These are phyloP conservation scores for Hylomyscus alleni DNA, from an alignment of 2,797 vertebrate genomes.

Conservation along the genomic window DNA sequence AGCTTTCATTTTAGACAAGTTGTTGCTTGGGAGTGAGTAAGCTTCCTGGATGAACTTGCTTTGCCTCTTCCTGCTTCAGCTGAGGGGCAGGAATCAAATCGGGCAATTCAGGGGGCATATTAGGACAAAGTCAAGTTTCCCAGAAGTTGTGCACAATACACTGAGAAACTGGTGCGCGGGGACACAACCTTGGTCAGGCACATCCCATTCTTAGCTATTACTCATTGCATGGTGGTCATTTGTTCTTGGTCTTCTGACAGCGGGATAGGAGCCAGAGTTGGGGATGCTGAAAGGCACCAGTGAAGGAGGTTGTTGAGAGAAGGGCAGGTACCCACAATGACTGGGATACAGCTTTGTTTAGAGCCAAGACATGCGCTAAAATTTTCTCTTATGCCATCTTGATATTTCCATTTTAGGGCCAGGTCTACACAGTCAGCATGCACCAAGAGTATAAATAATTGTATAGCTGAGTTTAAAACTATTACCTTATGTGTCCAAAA, in stretches of 20 bases:
- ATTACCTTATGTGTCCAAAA: slow-evolving; percentile 29
- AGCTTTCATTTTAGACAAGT: slow-evolving; percentile 23
- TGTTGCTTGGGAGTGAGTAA: not conserved
- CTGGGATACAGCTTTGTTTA: slow-evolving; percentile 19
- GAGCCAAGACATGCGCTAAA: not conserved
- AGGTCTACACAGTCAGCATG: not conserved
- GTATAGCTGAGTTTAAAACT: slow-evolving; percentile 19
- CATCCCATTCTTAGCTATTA: slow-evolving; percentile 76
- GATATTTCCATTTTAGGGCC: not conserved
- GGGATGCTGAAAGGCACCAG: not conserved
- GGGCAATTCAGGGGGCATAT: slow-evolving; percentile 60
- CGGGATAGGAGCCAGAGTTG: slow-evolving; percentile 61
- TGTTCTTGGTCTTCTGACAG: slow-evolving; percentile 76
- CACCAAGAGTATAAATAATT: slow-evolving; percentile 7
- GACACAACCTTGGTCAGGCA: slow-evolving; percentile 74
- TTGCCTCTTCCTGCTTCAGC: slow-evolving; percentile 28
- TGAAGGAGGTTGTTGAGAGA: slow-evolving; percentile 45
- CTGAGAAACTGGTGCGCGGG: slow-evolving; percentile 67
- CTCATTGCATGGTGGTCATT: slow-evolving; percentile 72
- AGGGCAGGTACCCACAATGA: slow-evolving; percentile 45
- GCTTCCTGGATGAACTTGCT: not conserved
- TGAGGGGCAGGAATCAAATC: slow-evolving; percentile 23
- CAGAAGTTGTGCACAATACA: slow-evolving; percentile 74
- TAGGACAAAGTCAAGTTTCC: slow-evolving; percentile 78
- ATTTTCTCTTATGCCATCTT: not conserved